phyloP scores from a whole-genome alignment of 2,113 vertebrate species.

The Psophia crepitans region DNA sequence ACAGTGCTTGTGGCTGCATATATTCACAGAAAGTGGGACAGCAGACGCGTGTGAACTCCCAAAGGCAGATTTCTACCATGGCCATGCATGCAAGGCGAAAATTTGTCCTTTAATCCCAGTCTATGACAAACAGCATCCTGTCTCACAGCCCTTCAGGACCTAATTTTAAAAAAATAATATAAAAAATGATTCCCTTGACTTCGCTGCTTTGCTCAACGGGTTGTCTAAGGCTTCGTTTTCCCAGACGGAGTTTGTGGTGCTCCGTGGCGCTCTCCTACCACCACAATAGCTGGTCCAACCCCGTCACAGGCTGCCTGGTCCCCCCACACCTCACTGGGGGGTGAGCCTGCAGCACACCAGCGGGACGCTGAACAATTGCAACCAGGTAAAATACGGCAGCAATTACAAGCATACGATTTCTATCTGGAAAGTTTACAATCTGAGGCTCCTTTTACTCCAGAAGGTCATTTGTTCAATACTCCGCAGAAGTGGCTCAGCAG shows the following conservation, averaged over 20 bases:
- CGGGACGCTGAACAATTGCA: not conserved
- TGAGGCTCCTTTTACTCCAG: not conserved
- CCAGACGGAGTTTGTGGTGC: not conserved
- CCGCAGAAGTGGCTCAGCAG: not conserved
- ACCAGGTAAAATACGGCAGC: not conserved
- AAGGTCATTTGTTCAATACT: not conserved
- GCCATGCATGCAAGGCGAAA: not conserved
- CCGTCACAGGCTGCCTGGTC: not conserved
- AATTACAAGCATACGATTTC: not conserved
- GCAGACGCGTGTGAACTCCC: not conserved
- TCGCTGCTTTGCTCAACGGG: rapidly evolving
- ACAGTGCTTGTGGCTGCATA: not conserved
- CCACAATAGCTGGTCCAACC: too few relatives aligned
- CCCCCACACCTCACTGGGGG: not conserved
- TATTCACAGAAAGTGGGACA: not conserved
- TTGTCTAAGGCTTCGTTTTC: not conserved
- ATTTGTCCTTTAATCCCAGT: not conserved
- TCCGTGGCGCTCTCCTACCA: not conserved
- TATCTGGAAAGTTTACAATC: not conserved
- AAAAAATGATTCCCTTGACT: not conserved
- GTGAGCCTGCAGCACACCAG: not conserved
- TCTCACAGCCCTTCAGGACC: not conserved
- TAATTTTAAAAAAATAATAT: too few relatives aligned
- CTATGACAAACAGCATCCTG: not conserved
- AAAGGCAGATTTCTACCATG: not conserved